A percentile compares a stretch with the other conserved stretches of the same genome.
phyloP scores from a whole-genome alignment of 2,113 vertebrate species.

The Lophius piscatorius region DNA sequence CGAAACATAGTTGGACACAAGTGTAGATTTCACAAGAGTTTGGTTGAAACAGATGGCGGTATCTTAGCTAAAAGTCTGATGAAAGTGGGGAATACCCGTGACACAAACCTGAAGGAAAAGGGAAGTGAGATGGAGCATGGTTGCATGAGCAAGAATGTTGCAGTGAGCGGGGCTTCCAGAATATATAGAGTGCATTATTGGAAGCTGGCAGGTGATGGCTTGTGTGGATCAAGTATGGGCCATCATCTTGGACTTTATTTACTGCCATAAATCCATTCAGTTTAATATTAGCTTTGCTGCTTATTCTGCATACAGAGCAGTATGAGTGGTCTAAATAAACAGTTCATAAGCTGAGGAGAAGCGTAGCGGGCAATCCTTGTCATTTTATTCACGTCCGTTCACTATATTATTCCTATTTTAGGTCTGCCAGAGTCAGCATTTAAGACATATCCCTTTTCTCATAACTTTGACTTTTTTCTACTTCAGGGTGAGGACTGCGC shows the following conservation, averaged over 20 bases:
- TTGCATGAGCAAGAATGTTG: conserved; percentile 8
- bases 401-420: conserved; percentile 28
- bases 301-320: conserved; percentile 18
- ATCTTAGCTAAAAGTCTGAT: background rate
- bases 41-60: conserved; percentile 4
- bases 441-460: conserved; percentile 20
- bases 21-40: conserved; percentile 13
- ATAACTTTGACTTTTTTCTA: conserved; percentile 42
- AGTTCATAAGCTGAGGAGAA: conserved; percentile 10
- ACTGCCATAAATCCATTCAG: conserved; percentile 26
- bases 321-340: conserved; percentile 29
- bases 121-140: conserved; percentile 21
- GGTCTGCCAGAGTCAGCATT: conserved; percentile 28
- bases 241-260: conserved; percentile 34
- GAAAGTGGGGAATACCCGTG: conserved; percentile 16
- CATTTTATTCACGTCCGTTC: conserved; percentile 15
- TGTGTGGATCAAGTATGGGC: conserved; percentile 32
- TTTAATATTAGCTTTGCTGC: conserved; percentile 19
- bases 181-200: conserved; percentile 52
- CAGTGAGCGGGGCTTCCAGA: conserved; percentile 44
- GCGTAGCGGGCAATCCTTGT: conserved; percentile 15
- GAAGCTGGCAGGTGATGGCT: conserved; percentile 30
- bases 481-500: conserved; percentile 89
- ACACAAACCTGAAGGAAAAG: conserved; percentile 1
- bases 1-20: conserved; percentile 13